Evolutionary conservation across 2,113 vertebrate species (phyloP).

Genomic region (Aphelocoma coerulescens): DNA sequence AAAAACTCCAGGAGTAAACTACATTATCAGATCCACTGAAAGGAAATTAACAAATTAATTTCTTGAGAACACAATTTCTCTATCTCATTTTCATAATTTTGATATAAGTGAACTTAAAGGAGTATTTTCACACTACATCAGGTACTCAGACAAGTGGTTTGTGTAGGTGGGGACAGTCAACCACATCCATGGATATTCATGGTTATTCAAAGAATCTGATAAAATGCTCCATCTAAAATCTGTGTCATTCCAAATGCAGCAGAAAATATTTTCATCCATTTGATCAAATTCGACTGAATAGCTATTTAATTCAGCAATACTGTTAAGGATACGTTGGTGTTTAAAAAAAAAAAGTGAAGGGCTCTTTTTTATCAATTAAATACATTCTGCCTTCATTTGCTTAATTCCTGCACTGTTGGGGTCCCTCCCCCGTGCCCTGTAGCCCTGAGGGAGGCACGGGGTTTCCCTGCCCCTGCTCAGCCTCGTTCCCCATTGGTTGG

Average conservation of each 20-base stretch:
- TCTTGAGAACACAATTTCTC: neutral
- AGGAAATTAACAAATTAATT: neutral
- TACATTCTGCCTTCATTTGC: neutral
- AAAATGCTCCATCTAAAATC: neutral
- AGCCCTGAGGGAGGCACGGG: too few relatives aligned
- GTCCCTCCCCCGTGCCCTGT: too few relatives aligned
- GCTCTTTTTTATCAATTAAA: neutral
- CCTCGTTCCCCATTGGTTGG: too few relatives aligned
- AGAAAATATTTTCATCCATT: neutral
- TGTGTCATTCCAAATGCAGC: neutral
- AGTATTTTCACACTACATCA: neutral
- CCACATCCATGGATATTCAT: neutral
- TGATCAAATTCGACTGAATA: neutral
- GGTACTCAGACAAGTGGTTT: neutral
- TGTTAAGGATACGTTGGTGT: neutral
- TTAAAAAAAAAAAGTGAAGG: neutral
- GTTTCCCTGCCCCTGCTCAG: too few relatives aligned
- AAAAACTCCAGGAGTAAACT: neutral
- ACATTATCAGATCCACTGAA: neutral
- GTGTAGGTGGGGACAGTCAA: neutral
- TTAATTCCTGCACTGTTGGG: neutral
- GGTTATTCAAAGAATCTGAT: neutral
- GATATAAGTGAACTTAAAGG: neutral
- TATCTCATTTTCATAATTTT: neutral
- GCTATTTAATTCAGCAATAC: neutral